Evolutionary conservation across 2,113 vertebrate genomes (phyloP).

Genomic region (Hippolais icterina): DNA sequence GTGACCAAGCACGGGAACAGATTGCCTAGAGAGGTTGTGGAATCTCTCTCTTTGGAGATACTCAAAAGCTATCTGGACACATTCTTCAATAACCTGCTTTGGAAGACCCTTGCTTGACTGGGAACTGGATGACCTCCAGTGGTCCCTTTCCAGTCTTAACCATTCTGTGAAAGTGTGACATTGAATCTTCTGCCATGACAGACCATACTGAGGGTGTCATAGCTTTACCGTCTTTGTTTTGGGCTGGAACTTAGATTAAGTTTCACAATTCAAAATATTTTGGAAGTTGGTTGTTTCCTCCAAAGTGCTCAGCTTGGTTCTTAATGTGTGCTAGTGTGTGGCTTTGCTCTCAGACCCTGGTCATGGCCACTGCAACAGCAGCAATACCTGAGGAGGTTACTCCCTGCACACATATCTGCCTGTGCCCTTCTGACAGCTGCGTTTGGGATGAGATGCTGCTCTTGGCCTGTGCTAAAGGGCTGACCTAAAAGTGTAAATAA

Average conservation of each 20-base stretch:
- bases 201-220: accelerated
- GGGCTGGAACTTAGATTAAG: not conserved
- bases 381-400: not conserved
- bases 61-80: not conserved
- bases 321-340: accelerated
- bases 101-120: not conserved
- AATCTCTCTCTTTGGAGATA: too few relatives aligned
- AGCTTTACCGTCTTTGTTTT: not conserved
- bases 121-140: not conserved
- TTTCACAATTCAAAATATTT: not conserved
- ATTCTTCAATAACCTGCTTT: not conserved
- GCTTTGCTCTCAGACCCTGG: not conserved
- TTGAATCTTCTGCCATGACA: accelerated
- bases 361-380: not conserved
- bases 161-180: not conserved
- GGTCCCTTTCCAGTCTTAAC: not conserved
- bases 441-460: not conserved
- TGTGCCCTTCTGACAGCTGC: not conserved
- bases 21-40: not conserved
- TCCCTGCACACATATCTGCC: accelerated
- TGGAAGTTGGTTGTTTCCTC: not conserved
- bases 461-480: not conserved
- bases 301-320: not conserved
- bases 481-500: not conserved
- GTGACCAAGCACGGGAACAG: not conserved